Evolutionary conservation across 2,797 vertebrate genomes (phyloP).

Genomic region (Squalus acanthias): DNA sequence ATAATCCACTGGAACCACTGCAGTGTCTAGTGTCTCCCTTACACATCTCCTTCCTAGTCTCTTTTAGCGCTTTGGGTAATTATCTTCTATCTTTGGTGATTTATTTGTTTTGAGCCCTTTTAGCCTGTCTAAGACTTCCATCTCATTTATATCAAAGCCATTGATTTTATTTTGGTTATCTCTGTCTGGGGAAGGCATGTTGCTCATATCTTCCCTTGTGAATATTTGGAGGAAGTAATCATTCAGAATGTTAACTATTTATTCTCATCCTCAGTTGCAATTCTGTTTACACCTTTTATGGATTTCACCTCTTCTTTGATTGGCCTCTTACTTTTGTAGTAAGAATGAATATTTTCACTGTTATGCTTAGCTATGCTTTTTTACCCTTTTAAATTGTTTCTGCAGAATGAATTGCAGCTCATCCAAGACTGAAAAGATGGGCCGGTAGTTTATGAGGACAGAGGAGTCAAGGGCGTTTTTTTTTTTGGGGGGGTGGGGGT

Average conservation of each 20-base stretch:
- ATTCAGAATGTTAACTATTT: not conserved
- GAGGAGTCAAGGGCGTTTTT: not conserved
- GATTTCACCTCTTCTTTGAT: not conserved
- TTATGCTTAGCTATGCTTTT: not conserved
- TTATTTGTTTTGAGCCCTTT: conserved; percentile 1
- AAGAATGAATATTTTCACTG: not conserved
- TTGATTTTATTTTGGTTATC: not conserved
- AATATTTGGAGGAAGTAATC: not conserved
- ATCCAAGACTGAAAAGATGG: not conserved
- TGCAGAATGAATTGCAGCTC: not conserved
- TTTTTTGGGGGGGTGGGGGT: not conserved
- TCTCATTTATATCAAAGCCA: not conserved
- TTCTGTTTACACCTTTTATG: not conserved
- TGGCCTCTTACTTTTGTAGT: not conserved
- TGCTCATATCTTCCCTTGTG: not conserved
- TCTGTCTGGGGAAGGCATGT: not conserved
- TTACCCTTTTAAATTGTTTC: not conserved
- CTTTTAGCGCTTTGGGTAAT: not conserved
- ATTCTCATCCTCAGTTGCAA: not conserved
- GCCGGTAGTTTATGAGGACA: not conserved
- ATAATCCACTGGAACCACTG: not conserved
- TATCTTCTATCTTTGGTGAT: not conserved
- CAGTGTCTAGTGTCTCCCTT: not conserved
- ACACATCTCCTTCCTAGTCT: not conserved
- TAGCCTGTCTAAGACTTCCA: not conserved